Evolutionary conservation across 2,113 vertebrate species (phyloP), one percentile per base, ranked within the genome.

Genomic region (Onychostoma macrolepis): DNA sequence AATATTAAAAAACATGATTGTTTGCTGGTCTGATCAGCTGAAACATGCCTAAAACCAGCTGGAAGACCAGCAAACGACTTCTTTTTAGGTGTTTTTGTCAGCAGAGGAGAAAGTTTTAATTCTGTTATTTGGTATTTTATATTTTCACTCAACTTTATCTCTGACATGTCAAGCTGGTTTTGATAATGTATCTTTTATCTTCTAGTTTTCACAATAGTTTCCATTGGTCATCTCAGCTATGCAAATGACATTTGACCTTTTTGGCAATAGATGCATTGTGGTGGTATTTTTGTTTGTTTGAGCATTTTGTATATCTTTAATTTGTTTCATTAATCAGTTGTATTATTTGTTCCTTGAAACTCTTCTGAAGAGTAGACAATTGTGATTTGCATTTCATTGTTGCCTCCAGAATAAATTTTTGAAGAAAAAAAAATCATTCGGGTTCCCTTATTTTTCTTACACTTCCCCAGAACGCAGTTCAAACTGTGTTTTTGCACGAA

Each of bases 91-190:
- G n/a, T 50, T 50, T 33, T 45, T 45, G 45, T 76, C 21, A 24
- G 48, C 15, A 56, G 50, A 30, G 30, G 65, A 83, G 21, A 58
- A 56, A 41, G 30, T 56, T 71, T 74, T 11, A 9, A 19, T 84
- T 58, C 33, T 74, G 30, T 84, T 36, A 38, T 58, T 56, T 1
- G 19, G 45, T 74, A 58, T 84, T 84, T 74, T 84, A 84, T 84
- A 74, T 74, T 71, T 83, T 41, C 33, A 38, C 33, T 84, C 21
- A 8, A 41, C 28, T 72, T 74, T 84, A 75, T 84, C 83, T 58
- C 69, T n/a, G 69, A 84, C 45, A 84, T 84, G 83, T 84, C 83
- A 84, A 84, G 83, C 83, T 84, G 83, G 83, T 84, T 84, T 84
- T 84, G 83, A 84, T 84, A 84, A 72, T 84, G 83, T 43, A 74